Percentiles rank a stretch among this genome's conserved stretches.
These are phyloP conservation scores for Lucifuga dentata DNA, from an alignment of 2,113 vertebrate species.

Conservation along the genomic window DNA sequence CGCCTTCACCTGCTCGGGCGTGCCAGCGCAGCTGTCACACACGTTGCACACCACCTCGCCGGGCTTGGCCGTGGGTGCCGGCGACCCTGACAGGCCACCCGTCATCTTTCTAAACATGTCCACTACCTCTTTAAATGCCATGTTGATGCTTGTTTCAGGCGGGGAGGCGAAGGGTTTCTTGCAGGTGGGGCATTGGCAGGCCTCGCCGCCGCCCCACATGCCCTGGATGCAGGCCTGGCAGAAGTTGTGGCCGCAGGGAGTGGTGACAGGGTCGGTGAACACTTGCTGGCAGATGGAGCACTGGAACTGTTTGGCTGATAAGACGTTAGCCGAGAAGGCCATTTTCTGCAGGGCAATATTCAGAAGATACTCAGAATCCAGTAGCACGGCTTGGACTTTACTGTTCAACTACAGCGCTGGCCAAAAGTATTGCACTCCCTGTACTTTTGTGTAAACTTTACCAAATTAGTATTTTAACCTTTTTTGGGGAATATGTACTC, in stretches of 20 bases:
- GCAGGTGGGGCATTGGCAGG: slow-evolving; percentile 67
- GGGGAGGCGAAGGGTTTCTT: slow-evolving; percentile 33
- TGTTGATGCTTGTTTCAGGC: slow-evolving; percentile 72
- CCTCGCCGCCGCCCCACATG: slow-evolving; percentile 49
- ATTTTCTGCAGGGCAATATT: slow-evolving; percentile 33
- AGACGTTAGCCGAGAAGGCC: slow-evolving; percentile 17
- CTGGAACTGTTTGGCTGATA: slow-evolving; percentile 69
- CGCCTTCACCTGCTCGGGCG: slow-evolving; percentile 82
- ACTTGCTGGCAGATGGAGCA: slow-evolving; percentile 72
- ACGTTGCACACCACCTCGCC: slow-evolving; percentile 91
- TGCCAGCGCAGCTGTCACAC: slow-evolving; percentile 85
- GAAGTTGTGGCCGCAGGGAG: slow-evolving; percentile 79
- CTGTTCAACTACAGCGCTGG: no score
- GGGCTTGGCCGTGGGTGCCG: slow-evolving; percentile 4
- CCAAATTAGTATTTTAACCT: no score
- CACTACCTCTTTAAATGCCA: slow-evolving; percentile 71
- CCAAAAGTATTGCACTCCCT: no score
- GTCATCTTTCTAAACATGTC: slow-evolving; percentile 59
- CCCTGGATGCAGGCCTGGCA: slow-evolving; percentile 69
- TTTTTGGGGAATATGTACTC: no score
- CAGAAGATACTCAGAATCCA: no score
- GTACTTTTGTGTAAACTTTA: no score
- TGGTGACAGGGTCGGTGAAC: slow-evolving; percentile 72
- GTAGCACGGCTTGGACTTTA: no score
- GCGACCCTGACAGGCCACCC: neutral